phyloP scores from a whole-genome alignment of 2,113 vertebrate genomes.

The Rhagologus leucostigma region DNA sequence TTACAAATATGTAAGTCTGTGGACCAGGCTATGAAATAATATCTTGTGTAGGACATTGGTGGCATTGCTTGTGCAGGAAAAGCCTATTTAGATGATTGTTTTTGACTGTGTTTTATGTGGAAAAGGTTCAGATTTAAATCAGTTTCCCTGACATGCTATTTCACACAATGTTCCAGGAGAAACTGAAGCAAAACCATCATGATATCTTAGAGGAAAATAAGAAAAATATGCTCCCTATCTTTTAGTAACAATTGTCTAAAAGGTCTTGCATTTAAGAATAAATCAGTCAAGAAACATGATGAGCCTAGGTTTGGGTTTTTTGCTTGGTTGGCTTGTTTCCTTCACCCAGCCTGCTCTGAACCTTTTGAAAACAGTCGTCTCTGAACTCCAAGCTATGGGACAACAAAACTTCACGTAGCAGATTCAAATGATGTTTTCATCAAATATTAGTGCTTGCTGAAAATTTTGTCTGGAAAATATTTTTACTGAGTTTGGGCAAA shows the following conservation, averaged over 20 bases:
- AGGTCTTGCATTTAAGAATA: neutral
- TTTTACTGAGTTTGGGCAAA: neutral
- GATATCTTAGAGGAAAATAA: neutral
- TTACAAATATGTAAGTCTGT: neutral
- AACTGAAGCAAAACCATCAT: neutral
- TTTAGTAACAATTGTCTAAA: neutral
- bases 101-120: neutral
- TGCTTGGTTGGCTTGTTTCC: neutral
- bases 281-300: neutral
- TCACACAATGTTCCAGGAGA: neutral
- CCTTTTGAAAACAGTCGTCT: neutral
- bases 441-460: neutral
- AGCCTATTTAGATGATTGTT: neutral
- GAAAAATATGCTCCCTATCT: neutral
- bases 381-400: neutral
- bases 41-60: neutral
- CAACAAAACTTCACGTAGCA: neutral
- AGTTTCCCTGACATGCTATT: neutral
- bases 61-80: neutral
- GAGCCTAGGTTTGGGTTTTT: neutral
- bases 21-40: neutral
- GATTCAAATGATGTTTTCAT: neutral
- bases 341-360: neutral
- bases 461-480: neutral
- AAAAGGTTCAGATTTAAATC: neutral